Conservation (phyloP, 2,797 vertebrate genomes). For the Schizopygopsis malacanthus region DNA sequence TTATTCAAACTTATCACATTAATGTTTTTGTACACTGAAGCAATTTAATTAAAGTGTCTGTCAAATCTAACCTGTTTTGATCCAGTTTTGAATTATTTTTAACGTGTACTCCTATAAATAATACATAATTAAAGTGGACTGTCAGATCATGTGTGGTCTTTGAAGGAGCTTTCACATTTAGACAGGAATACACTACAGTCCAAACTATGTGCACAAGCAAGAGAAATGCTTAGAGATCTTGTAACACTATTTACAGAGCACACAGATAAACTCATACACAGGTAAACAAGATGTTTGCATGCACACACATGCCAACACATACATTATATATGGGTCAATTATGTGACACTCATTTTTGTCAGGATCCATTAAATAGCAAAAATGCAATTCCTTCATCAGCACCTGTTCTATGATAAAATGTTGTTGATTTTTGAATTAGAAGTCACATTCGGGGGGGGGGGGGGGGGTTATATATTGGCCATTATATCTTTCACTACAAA, state of each 20-base stretch:
- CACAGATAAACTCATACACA: slow-evolving; percentile 5
- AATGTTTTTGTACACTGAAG: slow-evolving; percentile 18
- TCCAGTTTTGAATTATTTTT: slow-evolving; percentile 11
- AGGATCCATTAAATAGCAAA: neutral
- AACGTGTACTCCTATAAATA: neutral
- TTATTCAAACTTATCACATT: slow-evolving; percentile 13
- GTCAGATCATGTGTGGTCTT: neutral
- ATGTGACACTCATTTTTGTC: neutral
- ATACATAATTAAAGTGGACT: neutral
- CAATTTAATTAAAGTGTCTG: neutral
- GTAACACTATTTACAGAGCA: slow-evolving; percentile 32
- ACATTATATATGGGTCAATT: neutral
- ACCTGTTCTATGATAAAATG: neutral
- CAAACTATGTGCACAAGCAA: slow-evolving; percentile 15
- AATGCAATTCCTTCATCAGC: neutral
- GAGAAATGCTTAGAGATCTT: neutral
- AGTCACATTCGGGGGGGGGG: neutral
- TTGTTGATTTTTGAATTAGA: neutral
- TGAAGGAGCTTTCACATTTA: slow-evolving; percentile 10
- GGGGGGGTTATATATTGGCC: too few relatives aligned
- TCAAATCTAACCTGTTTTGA: neutral
- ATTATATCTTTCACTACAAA: neutral
- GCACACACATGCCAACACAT: slow-evolving; percentile 22
- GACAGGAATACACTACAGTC: neutral
- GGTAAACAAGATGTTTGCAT: slow-evolving; percentile 33